These are phyloP conservation scores for Ectropis grisescens DNA, from an alignment of 1,140 invertebrate species.

Conservation along the genomic window DNA sequence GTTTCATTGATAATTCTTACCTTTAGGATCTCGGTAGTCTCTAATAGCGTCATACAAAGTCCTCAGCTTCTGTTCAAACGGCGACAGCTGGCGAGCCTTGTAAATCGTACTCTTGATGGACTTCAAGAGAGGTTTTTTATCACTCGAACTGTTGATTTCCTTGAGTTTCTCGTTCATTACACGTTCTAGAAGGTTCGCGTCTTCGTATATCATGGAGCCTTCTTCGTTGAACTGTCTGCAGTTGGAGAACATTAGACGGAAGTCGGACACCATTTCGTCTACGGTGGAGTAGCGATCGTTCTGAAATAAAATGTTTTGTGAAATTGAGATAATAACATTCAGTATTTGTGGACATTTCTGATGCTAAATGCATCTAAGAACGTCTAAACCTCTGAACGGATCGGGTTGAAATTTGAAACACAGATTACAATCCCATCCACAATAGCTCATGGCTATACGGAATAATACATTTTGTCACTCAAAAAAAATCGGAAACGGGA, in stretches of 20 bases:
- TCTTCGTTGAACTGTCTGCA: slow-evolving; percentile 97
- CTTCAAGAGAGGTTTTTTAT: slow-evolving; percentile 35
- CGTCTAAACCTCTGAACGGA: too few species aligned
- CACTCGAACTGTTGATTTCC: slow-evolving; percentile 69
- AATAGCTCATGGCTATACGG: too few species aligned
- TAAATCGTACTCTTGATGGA: slow-evolving; percentile 27
- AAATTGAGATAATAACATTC: too few species aligned
- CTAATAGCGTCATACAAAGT: slow-evolving; percentile 91
- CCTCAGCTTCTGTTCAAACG: slow-evolving; percentile 83
- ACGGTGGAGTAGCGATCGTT: slow-evolving; percentile 73
- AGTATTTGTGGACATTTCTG: too few species aligned
- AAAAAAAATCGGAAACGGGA: too few species aligned
- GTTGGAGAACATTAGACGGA: slow-evolving; percentile 94
- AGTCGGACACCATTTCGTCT: slow-evolving; percentile 74
- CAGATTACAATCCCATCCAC: too few species aligned
- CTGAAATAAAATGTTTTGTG: too few species aligned
- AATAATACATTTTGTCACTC: too few species aligned
- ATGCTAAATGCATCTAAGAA: too few species aligned
- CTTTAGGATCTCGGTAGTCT: slow-evolving; percentile 91
- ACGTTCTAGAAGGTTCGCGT: slow-evolving; percentile 90
- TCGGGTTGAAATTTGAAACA: too few species aligned
- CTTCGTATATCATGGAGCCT: slow-evolving; percentile 93
- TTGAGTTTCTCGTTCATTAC: slow-evolving; percentile 87
- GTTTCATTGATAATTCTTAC: too few species aligned
- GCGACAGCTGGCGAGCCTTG: slow-evolving; percentile 56